phyloP scores from a whole-genome alignment of 2,113 vertebrate species.

The Machaerirhynchus nigripectus region DNA sequence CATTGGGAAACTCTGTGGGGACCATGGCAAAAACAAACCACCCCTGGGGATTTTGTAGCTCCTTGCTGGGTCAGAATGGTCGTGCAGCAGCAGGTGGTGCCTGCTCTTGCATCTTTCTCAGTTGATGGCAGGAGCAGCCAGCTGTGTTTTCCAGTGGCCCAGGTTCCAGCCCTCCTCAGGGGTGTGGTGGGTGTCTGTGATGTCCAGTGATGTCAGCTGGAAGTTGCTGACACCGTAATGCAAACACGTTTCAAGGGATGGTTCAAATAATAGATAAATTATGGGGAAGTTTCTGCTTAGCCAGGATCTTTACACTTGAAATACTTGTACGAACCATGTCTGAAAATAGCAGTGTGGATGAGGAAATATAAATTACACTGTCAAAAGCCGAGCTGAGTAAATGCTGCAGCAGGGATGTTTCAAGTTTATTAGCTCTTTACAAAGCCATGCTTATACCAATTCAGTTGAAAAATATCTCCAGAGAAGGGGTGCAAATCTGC shows the following conservation, averaged over 20 bases:
- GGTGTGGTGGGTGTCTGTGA: rapidly evolving
- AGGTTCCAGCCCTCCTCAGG: neutral
- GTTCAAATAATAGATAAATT: neutral
- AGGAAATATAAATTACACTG: neutral
- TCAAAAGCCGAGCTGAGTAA: neutral
- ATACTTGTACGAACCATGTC: neutral
- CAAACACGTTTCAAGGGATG: neutral
- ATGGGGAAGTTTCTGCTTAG: neutral
- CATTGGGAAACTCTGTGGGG: neutral
- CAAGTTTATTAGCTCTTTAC: neutral
- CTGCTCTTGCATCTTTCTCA: neutral
- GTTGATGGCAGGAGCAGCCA: neutral
- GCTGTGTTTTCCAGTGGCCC: neutral
- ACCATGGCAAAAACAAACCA: neutral
- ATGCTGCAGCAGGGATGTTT: neutral
- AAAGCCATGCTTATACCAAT: neutral
- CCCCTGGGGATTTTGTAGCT: neutral
- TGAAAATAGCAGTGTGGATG: neutral
- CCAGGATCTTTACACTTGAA: neutral
- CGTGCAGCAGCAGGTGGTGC: neutral
- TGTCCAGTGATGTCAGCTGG: neutral
- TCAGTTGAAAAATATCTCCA: neutral
- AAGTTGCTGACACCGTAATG: neutral
- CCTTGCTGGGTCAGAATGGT: neutral
- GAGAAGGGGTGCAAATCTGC: neutral